phyloP scores from a whole-genome alignment of 2,888 invertebrate genomes.

The Tethea ocularis region DNA sequence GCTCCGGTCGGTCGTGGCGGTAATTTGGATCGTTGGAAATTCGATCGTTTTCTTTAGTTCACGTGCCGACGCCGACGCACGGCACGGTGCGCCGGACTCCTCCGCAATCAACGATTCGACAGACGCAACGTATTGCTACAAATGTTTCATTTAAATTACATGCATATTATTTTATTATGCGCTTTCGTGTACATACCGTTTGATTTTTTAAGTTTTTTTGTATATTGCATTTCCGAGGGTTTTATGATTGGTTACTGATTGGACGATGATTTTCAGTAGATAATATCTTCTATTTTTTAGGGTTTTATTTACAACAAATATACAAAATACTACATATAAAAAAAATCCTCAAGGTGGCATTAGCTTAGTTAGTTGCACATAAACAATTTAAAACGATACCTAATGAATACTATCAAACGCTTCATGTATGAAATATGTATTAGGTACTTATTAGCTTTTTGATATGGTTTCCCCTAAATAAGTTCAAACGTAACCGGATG shows the following conservation, averaged over 20 bases:
- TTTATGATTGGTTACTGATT: background rate
- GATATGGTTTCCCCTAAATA: conserved; percentile 36
- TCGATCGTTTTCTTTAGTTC: conserved; percentile 53
- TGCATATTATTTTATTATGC: conserved; percentile 36
- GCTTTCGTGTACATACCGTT: conserved; percentile 21
- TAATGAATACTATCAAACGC: background rate
- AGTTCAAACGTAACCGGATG: conserved; percentile 52
- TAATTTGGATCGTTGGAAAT: conserved; percentile 53
- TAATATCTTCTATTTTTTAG: background rate
- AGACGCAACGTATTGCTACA: conserved; percentile 47
- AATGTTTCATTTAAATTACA: conserved; percentile 51
- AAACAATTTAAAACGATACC: background rate
- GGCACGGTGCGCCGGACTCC: conserved; percentile 37
- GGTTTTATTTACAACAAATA: background rate
- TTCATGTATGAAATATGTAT: background rate
- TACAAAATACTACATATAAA: too few relatives aligned
- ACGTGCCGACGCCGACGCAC: conserved; percentile 51
- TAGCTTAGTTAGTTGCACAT: background rate
- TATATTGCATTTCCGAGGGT: background rate
- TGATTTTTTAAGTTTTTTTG: conserved; percentile 4
- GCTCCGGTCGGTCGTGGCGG: conserved; percentile 57
- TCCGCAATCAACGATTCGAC: conserved; percentile 68
- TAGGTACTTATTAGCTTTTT: conserved; percentile 15
- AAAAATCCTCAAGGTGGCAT: background rate
- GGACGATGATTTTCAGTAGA: background rate